Evolutionary conservation across 1,140 invertebrate species (phyloP), one percentile per base, ranked within the genome.

Genomic region (Micrasema longulum): DNA sequence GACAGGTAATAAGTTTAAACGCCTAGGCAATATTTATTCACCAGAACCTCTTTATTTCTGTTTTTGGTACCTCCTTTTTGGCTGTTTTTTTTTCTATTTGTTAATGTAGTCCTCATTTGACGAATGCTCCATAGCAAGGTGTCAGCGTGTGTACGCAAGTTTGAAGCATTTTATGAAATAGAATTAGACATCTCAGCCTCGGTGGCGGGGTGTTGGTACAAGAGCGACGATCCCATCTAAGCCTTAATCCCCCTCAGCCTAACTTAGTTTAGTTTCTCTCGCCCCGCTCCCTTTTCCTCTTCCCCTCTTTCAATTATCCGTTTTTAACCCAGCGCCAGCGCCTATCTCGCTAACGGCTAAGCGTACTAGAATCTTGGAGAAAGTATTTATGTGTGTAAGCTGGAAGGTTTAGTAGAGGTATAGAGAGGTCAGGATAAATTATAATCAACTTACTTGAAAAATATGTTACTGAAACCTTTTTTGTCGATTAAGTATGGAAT

Each of bases 291-390:
- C 38, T 31, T 41, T 20, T 43, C 5, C 12, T 36, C 35, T 45
- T 63, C 70, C 72, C 70, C 69, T 70, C 73, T 75, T 75, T 75
- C 73, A 75, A 75, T 75, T 75, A 75, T 69, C 73, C 73, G 73
- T 75, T 75, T 75, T 75, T 75, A 75, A 72, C 73, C 73, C 71
- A 65, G n/a, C n/a, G n/a, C n/a, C n/a, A n/a, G 65, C 53, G 73
- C 73, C 69, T 75, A 75, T 75, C 73, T 74, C 66, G 65, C 41
- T 65, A 68, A 45, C 66, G 55, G 48, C 50, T 38, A 66, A 69
- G 57, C 62, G 48, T 45, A 71, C 73, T 72, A 57, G 57, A 69
- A 75, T 72, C 66, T 72, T 75, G 57, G 38, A 64, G 31, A 62
- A 68, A 74, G 69, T 71, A 74, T 74, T 71, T 74, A 71, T 71